Evolutionary conservation across 2,797 vertebrate species (phyloP).

Genomic region (Alcedo quadribrachys): DNA sequence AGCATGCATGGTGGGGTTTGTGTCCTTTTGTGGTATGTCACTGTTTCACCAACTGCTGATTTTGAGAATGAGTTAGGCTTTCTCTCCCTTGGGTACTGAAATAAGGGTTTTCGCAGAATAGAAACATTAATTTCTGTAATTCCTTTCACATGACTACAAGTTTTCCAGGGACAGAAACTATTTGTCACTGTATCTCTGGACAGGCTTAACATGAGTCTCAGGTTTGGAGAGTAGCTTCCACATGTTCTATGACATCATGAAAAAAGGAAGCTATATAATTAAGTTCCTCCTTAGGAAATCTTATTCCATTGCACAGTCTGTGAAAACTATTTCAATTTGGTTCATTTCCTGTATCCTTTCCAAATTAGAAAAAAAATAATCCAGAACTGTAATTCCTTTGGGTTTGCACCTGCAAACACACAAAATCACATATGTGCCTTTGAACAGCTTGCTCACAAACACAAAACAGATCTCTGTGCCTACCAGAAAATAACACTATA

Average conservation of each 20-base stretch:
- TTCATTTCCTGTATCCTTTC: neutral
- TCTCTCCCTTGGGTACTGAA: neutral
- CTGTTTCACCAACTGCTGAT: neutral
- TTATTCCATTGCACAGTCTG: neutral
- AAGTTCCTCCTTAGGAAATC: neutral
- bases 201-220: neutral
- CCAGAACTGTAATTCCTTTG: neutral
- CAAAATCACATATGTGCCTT: neutral
- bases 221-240: neutral
- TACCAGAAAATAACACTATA: neutral
- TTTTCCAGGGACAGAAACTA: neutral
- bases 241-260: neutral
- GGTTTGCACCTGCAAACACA: conserved; percentile 19
- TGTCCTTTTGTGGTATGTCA: neutral
- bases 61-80: neutral
- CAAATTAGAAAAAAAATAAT: neutral
- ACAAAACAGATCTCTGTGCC: neutral
- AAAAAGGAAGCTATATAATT: neutral
- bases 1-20: neutral
- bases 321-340: neutral
- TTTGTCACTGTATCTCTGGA: neutral
- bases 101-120: neutral
- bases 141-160: neutral
- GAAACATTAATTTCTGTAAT: neutral
- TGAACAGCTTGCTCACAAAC: neutral